Evolutionary conservation across 2,888 invertebrate species (phyloP), one percentile per base, ranked within the genome.

Genomic region (Pandemis cinnamomeana): DNA sequence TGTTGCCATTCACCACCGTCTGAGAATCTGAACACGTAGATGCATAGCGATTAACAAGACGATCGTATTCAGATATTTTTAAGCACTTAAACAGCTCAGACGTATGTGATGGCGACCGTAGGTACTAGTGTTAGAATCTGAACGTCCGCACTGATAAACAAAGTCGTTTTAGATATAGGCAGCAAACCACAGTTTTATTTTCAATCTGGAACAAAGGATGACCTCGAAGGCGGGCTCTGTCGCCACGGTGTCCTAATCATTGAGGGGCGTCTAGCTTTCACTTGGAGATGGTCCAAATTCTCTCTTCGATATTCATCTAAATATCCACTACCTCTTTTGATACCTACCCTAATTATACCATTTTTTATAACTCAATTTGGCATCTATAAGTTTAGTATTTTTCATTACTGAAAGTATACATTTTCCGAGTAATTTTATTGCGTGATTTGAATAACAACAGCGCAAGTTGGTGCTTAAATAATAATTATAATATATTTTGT

Each of bases 401-500:
- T 46, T 11, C 20, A 46, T 11, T 46, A 51, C 13, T 7, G 6
- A 51, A 51, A 51, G 7, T n/a, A 3, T 5, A 51, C 13, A 15
- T 4, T 15, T n/a, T n/a, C 11, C 51, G 51, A 51, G n/a, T 0
- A 36, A 36, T 36, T 36, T 36, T 36, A 36, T 36, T 36, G 27
- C 27, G 27, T 36, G 27, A 36, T 15, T n/a, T 51, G 7, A 0
- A 51, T 51, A n/a, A 51, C n/a, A 13, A 51, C n/a, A 51, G 51
- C n/a, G 51, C 51, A 51, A 51, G 20, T 51, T 51, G n/a, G 6
- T 55, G 20, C 8, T 7, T n/a, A 51, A 67, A 58, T 62, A 72
- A 58, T 68, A 4, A 36, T 36, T 36, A 70, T 72, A 66, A 75
- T 51, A 76, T 70, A 76, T 68, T 74, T 67, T 75, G 71, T 71